Conservation (phyloP, 2,888 invertebrate species). For the Tetramorium bicarinatum region DNA sequence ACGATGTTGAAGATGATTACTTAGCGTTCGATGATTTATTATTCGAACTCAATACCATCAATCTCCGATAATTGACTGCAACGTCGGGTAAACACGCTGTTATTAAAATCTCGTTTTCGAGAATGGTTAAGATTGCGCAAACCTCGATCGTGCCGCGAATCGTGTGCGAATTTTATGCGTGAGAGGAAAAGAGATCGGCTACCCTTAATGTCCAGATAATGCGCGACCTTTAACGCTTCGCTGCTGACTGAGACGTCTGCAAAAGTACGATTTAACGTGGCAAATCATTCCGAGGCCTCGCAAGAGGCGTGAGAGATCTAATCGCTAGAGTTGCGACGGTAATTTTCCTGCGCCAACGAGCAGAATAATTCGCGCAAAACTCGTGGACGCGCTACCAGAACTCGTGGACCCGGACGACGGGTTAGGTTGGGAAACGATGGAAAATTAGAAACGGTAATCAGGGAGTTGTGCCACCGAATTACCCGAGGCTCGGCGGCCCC, state of each 20-base stretch:
- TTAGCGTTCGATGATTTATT: conserved; percentile 26
- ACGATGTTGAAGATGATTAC: conserved; percentile 3
- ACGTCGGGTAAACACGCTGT: conserved; percentile 21
- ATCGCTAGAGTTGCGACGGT: conserved; percentile 30
- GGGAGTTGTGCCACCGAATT: conserved; percentile 46
- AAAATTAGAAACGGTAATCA: conserved; percentile 61
- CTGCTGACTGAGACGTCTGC: conserved; percentile 5
- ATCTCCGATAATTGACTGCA: conserved; percentile 31
- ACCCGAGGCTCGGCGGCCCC: conserved; percentile 14
- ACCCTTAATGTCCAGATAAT: conserved; percentile 44
- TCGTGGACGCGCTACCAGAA: neutral
- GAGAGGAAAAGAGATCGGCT: neutral
- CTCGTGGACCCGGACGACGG: neutral
- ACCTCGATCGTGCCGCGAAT: neutral
- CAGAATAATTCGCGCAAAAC: conserved; percentile 39
- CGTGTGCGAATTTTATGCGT: conserved; percentile 3
- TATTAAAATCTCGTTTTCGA: conserved; percentile 53
- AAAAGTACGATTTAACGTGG: conserved; percentile 44
- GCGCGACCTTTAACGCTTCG: conserved; percentile 42
- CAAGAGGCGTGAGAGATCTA: conserved; percentile 30
- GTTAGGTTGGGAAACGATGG: conserved; percentile 4
- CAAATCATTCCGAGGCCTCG: conserved; percentile 21
- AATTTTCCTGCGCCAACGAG: conserved; percentile 28
- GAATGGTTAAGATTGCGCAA: neutral
- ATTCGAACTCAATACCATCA: conserved; percentile 37